phyloP scores from a whole-genome alignment of 2,888 invertebrate species.

The Acrobasis repandana region DNA sequence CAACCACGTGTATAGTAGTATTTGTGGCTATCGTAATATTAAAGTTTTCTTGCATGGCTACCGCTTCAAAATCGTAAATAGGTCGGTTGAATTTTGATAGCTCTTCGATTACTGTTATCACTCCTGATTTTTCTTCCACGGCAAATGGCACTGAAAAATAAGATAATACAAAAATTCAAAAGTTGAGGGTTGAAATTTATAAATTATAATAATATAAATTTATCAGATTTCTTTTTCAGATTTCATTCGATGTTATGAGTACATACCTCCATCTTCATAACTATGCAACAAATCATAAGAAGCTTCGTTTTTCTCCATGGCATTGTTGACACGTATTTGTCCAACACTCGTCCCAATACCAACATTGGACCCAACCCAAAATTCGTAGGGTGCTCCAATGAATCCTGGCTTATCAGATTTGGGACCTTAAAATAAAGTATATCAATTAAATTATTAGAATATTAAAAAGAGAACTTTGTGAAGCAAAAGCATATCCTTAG shows the following conservation, averaged over 20 bases:
- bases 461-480: too few relatives aligned
- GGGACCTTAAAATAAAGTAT: constrained; percentile 58
- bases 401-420: constrained; percentile 87
- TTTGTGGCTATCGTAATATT: constrained; percentile 90
- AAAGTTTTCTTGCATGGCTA: constrained; percentile 85
- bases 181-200: too few relatives aligned
- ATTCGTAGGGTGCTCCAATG: constrained; percentile 93
- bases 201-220: too few relatives aligned
- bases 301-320: constrained; percentile 85
- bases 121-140: constrained; percentile 93
- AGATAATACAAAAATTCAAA: too few relatives aligned
- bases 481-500: too few relatives aligned
- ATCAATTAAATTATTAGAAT: constrained; percentile 10
- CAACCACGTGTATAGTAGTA: constrained; percentile 92
- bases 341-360: constrained; percentile 93
- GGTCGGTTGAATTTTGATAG: constrained; percentile 86
- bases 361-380: constrained; percentile 95
- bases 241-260: not conserved
- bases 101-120: constrained; percentile 92
- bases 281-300: constrained; percentile 92
- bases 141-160: constrained; percentile 91
- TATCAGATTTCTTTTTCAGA: too few relatives aligned
- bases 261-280: constrained; percentile 90
- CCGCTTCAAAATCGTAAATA: constrained; percentile 91
- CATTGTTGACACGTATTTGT: constrained; percentile 90